These are phyloP conservation scores for Lordiphosa andalusiaca DNA, from an alignment of 2,888 invertebrate genomes.

Conservation along the genomic window DNA sequence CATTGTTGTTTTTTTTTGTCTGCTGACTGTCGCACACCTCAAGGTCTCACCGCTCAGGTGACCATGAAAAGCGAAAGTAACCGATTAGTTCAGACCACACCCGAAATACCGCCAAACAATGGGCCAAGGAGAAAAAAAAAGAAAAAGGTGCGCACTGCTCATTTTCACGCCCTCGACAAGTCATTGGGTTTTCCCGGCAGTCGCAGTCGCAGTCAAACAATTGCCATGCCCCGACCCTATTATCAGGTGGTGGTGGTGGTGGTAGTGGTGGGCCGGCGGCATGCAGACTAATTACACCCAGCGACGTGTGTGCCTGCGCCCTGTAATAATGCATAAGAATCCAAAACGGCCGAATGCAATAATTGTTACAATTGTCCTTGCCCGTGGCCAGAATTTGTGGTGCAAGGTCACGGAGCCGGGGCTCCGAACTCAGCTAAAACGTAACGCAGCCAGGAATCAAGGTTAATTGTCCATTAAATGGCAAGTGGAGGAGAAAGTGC, in stretches of 20 bases:
- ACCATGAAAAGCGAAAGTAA: slow-evolving; percentile 37
- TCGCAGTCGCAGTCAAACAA: too few species aligned
- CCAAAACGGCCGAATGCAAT: slow-evolving; percentile 55
- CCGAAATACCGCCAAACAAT: slow-evolving; percentile 13
- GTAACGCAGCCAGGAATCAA: slow-evolving; percentile 53
- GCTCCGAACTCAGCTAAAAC: slow-evolving; percentile 33
- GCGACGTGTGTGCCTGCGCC: slow-evolving; percentile 17
- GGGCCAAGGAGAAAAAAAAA: background rate
- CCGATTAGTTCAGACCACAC: slow-evolving; percentile 23
- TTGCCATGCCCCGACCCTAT: too few species aligned
- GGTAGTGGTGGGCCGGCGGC: background rate
- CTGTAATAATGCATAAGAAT: slow-evolving; percentile 64
- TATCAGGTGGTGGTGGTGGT: too few species aligned
- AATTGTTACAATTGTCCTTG: slow-evolving; percentile 54
- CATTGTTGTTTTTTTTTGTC: too few species aligned
- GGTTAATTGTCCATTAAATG: slow-evolving; percentile 74
- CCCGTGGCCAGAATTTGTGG: slow-evolving; percentile 30
- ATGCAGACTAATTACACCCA: slow-evolving; percentile 43
- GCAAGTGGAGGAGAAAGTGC: slow-evolving; percentile 59
- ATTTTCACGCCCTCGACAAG: slow-evolving; percentile 1
- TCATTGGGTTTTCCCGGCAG: slow-evolving; percentile 23
- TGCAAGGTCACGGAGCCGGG: slow-evolving; percentile 31
- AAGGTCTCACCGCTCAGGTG: background rate
- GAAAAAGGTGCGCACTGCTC: slow-evolving; percentile 1
- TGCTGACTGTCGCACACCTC: too few species aligned